phyloP scores from a whole-genome alignment of 2,113 vertebrate genomes.

The Perca schrenkii region DNA sequence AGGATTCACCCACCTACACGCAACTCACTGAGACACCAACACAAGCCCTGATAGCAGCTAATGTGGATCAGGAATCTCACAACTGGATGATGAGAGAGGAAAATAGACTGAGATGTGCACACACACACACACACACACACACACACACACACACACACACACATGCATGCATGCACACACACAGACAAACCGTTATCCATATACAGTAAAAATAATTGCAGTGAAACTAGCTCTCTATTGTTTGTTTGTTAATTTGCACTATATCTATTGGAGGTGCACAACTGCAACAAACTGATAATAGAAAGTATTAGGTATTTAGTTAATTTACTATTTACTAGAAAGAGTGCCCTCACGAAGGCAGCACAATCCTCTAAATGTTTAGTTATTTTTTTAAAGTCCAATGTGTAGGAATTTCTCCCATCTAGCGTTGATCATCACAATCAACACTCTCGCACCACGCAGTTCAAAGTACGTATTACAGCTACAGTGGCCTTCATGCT shows the following conservation, averaged over 20 bases:
- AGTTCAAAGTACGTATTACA: too few relatives aligned
- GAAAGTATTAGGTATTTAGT: not conserved
- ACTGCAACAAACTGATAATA: not conserved
- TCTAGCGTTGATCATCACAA: too few relatives aligned
- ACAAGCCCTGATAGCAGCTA: slow-evolving; percentile 30
- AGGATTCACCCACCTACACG: slow-evolving; percentile 49
- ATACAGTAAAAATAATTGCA: not conserved
- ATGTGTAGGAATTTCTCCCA: too few relatives aligned
- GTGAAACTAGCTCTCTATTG: not conserved
- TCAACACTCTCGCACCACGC: too few relatives aligned
- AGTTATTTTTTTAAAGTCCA: too few relatives aligned
- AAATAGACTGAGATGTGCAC: slow-evolving; percentile 41
- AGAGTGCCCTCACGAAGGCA: not conserved
- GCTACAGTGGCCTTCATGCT: too few relatives aligned
- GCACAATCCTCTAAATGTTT: not conserved
- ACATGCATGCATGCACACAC: not conserved
- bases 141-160: not conserved
- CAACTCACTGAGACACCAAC: slow-evolving; percentile 56
- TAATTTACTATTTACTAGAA: too few relatives aligned
- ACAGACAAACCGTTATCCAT: not conserved
- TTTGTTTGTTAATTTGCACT: not conserved
- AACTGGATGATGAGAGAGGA: slow-evolving; percentile 35
- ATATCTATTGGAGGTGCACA: not conserved
- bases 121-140: too few relatives aligned
- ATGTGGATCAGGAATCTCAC: slow-evolving; percentile 67